These are phyloP conservation scores for Schizopygopsis malacanthus DNA, from an alignment of 2,797 vertebrate genomes.

Conservation along the genomic window DNA sequence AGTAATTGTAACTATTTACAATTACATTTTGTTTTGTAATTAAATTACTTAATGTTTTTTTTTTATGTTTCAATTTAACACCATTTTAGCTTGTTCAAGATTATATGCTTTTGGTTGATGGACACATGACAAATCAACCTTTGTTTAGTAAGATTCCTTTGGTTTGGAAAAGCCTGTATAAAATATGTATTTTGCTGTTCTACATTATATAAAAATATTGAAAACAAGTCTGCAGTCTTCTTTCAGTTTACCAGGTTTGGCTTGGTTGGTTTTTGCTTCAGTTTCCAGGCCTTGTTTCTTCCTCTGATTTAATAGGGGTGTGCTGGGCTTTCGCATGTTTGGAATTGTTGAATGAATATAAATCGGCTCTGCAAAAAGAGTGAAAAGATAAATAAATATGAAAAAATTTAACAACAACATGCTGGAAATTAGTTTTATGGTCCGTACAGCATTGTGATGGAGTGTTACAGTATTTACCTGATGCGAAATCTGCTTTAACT, in stretches of 20 bases:
- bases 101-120: neutral
- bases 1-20: neutral
- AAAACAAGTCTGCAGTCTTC: neutral
- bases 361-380: conserved; percentile 11
- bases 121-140: neutral
- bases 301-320: conserved; percentile 69
- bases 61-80: neutral
- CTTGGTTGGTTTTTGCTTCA: conserved; percentile 70
- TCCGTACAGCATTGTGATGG: neutral
- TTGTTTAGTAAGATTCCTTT: neutral
- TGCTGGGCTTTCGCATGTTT: conserved; percentile 76
- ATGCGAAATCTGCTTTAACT: conserved; percentile 79
- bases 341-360: conserved; percentile 76
- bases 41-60: too few relatives aligned
- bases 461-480: conserved; percentile 76
- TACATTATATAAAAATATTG: neutral
- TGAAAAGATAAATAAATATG: neutral
- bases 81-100: neutral
- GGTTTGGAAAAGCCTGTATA: neutral
- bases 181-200: neutral
- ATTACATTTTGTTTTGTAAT: neutral
- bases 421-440: neutral
- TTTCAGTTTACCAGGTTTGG: conserved; percentile 56
- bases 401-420: neutral
- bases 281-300: conserved; percentile 46